Conservation (phyloP, 2,113 vertebrate species). For the Recurvirostra avosetta region DNA sequence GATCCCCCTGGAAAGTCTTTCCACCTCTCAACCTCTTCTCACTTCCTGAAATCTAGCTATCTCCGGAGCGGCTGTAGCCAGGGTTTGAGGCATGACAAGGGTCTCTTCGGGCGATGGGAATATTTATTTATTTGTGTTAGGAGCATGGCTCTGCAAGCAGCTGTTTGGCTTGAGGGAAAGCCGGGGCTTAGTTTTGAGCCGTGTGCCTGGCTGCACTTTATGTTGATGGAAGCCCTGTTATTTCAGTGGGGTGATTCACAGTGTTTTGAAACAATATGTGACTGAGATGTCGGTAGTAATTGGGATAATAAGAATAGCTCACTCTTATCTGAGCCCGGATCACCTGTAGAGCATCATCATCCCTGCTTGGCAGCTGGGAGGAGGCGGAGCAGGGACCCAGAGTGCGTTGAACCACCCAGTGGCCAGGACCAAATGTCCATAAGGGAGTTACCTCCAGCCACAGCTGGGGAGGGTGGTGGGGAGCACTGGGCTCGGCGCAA, state of each 20-base stretch:
- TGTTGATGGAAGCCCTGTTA: slow-evolving; percentile 47
- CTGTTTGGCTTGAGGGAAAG: slow-evolving; percentile 53
- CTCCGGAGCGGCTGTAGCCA: not conserved
- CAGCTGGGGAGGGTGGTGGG: not conserved
- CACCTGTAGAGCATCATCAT: slow-evolving; percentile 16
- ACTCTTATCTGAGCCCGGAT: not conserved
- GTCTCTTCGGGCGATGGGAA: not conserved
- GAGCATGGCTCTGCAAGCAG: slow-evolving; percentile 16
- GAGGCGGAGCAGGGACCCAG: not conserved
- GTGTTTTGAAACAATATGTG: slow-evolving; percentile 52
- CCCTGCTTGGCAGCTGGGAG: not conserved
- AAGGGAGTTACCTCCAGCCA: not conserved
- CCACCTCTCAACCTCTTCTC: not conserved
- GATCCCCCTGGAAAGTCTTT: not conserved
- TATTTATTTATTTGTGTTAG: slow-evolving; percentile 34
- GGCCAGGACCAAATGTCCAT: not conserved
- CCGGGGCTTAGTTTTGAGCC: not conserved
- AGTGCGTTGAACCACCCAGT: not conserved
- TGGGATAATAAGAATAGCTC: slow-evolving; percentile 25
- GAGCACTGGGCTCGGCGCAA: not conserved
- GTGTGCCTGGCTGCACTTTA: not conserved
- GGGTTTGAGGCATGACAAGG: not conserved
- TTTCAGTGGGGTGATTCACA: slow-evolving; percentile 44
- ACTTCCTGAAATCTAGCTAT: not conserved
- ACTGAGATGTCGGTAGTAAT: slow-evolving; percentile 30